A percentile compares a stretch with the other conserved stretches of the same genome.
Evolutionary conservation across 2,888 invertebrate genomes (phyloP).

Genomic region (Cremastinae sp.): DNA sequence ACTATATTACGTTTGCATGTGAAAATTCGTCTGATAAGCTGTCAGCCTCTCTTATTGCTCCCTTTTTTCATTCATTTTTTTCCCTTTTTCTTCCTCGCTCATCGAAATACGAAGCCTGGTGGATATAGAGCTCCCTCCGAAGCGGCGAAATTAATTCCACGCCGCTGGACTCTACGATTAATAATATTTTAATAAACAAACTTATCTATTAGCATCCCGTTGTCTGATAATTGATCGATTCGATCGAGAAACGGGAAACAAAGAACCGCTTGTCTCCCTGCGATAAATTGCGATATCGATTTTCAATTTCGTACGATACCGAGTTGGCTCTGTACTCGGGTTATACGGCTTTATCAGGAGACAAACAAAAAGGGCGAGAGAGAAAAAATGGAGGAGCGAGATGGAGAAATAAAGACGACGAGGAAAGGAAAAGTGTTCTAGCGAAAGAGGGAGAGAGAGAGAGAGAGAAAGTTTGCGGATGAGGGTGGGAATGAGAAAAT

Average conservation of each 20-base stretch:
- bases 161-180: too few relatives aligned
- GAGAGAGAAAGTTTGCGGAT: neutral
- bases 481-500: constrained; percentile 29
- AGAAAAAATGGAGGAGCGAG: neutral
- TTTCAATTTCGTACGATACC: constrained; percentile 37
- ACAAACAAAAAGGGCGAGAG: constrained; percentile 4
- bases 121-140: too few relatives aligned
- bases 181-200: too few relatives aligned
- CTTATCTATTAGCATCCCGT: too few relatives aligned
- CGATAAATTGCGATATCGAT: constrained; percentile 46
- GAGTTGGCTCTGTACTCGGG: constrained; percentile 2
- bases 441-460: constrained; percentile 5
- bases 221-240: neutral
- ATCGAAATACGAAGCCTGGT: neutral
- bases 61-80: neutral
- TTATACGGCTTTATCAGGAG: constrained; percentile 9
- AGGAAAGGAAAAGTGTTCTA: constrained; percentile 32
- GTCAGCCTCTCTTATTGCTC: constrained; percentile 32
- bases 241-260: constrained; percentile 15
- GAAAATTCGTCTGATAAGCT: constrained; percentile 51
- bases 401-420: constrained; percentile 2
- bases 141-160: too few relatives aligned
- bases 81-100: too few relatives aligned
- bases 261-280: neutral
- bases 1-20: constrained; percentile 23